A percentile compares a stretch with the other conserved stretches of the same genome.
These are phyloP conservation scores for Agonopterix subpropinquella DNA, from an alignment of 2,888 invertebrate species.

Conservation along the genomic window DNA sequence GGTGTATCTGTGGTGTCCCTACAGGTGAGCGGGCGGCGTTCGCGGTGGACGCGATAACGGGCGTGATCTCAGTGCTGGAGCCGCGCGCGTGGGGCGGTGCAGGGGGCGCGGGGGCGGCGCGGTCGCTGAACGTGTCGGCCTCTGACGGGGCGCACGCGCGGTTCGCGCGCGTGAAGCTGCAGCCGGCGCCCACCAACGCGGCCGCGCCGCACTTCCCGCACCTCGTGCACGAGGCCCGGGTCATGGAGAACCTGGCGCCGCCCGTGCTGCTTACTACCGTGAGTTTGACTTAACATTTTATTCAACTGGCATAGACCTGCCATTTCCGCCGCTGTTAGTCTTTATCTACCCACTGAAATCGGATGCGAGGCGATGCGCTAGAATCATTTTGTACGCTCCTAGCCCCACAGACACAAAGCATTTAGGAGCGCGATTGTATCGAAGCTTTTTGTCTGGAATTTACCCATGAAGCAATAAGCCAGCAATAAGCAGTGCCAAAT, in stretches of 20 bases:
- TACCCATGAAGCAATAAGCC: too few species aligned
- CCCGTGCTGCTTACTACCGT: slow-evolving; percentile 85
- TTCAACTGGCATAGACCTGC: too few species aligned
- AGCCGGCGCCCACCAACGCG: slow-evolving; percentile 85
- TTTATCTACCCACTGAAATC: background rate
- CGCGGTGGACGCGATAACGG: slow-evolving; percentile 31
- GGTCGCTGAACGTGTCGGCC: slow-evolving; percentile 90
- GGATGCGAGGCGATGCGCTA: too few species aligned
- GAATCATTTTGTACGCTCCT: too few species aligned
- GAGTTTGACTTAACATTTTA: slow-evolving; percentile 7
- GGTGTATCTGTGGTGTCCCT: background rate
- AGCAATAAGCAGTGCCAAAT: too few species aligned
- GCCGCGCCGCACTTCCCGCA: slow-evolving; percentile 87
- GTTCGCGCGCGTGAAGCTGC: slow-evolving; percentile 88
- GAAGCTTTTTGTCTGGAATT: too few species aligned
- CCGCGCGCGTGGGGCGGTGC: slow-evolving; percentile 58
- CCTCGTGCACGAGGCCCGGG: slow-evolving; percentile 84
- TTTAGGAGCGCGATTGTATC: too few species aligned
- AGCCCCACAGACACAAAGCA: too few species aligned
- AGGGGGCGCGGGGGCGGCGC: slow-evolving; percentile 64
- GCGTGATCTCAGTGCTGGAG: slow-evolving; percentile 26
- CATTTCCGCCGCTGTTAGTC: background rate
- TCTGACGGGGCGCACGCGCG: slow-evolving; percentile 97
- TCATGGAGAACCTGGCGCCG: slow-evolving; percentile 86
- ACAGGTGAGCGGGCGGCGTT: slow-evolving; percentile 30